These are phyloP conservation scores for Drosophila setosimentum DNA, from an alignment of 2,888 invertebrate species.

Conservation along the genomic window DNA sequence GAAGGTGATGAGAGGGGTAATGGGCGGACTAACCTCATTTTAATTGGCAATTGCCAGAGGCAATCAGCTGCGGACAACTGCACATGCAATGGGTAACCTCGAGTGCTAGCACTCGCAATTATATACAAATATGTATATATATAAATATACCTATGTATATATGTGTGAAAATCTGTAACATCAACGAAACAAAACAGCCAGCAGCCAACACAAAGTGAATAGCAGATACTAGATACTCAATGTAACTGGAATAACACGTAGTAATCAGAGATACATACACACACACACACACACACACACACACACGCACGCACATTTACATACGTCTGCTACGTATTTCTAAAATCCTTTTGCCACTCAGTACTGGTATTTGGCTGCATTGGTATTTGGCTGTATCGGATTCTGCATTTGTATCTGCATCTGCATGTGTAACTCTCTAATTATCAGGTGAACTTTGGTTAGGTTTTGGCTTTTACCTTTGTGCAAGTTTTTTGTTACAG, in stretches of 20 bases:
- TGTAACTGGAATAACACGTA: slow-evolving; percentile 21
- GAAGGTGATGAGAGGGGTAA: slow-evolving; percentile 7
- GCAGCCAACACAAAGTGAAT: slow-evolving; percentile 1
- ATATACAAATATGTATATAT: background rate
- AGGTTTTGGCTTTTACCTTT: slow-evolving; percentile 7
- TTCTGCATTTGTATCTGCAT: background rate
- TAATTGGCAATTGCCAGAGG: slow-evolving; percentile 58
- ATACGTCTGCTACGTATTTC: background rate
- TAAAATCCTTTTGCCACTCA: slow-evolving; percentile 12
- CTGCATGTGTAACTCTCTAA: slow-evolving; percentile 21
- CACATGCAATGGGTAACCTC: slow-evolving; percentile 5
- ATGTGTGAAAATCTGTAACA: background rate
- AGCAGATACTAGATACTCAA: slow-evolving; percentile 1
- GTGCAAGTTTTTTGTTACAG: background rate
- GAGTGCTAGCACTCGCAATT: slow-evolving; percentile 9
- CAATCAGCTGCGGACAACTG: slow-evolving; percentile 39
- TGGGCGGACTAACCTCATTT: slow-evolving; percentile 42
- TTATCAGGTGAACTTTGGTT: slow-evolving; percentile 16
- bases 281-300: background rate
- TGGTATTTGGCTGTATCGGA: slow-evolving; percentile 5
- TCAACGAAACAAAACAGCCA: background rate
- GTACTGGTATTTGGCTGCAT: too few relatives aligned
- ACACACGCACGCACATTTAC: background rate
- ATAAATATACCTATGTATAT: background rate
- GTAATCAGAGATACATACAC: background rate